Evolutionary conservation across 2,113 vertebrate genomes (phyloP), one percentile per base, ranked within the genome.

Genomic region (Lota lota): DNA sequence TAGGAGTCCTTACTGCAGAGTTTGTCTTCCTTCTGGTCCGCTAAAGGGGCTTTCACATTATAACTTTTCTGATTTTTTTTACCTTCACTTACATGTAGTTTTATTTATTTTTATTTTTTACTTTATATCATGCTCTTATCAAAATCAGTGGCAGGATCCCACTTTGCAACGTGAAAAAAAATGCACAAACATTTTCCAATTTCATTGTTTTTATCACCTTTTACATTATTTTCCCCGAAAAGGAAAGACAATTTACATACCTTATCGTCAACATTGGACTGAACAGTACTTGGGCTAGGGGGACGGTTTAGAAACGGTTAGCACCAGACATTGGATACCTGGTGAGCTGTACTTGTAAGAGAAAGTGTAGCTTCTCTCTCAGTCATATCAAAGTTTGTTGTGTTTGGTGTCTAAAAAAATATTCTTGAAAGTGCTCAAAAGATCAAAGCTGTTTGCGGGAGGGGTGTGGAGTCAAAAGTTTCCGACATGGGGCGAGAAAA

Each of bases 1-100:
- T 14, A 14, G 40, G 40, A 40, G 21, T 47, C 73, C 73, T 59
- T 60, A 62, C 63, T 78, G 76, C 68, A 79, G 87, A 74, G 81
- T 82, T 83, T 85, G 90, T 92, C 93, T 93, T 92, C 92, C 94
- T 91, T 87, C 86, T 82, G 75, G 85, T 84, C 81, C 68, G 75
- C 76, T 86, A 80, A 74, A 72, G 63, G 53, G 53, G 16, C 53
- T n/a, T 12, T 47, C 10, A 47, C 7, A 11, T 56, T 56, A n/a
- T 56, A 5, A 56, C 12, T 53, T 14, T 53, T 17, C 7, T 33
- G 28, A 33, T 33, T 33, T 47, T 7, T 33, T n/a, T 56, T 14
- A n/a, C 16, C 18, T 56, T 56, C 5, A 14, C 5, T 56, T 56
- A n/a, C 6, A 15, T 28, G 1, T 22, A 20, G 57, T 7, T 21